Evolutionary conservation across 2,797 vertebrate species (phyloP).

Genomic region (Selene dorsalis): DNA sequence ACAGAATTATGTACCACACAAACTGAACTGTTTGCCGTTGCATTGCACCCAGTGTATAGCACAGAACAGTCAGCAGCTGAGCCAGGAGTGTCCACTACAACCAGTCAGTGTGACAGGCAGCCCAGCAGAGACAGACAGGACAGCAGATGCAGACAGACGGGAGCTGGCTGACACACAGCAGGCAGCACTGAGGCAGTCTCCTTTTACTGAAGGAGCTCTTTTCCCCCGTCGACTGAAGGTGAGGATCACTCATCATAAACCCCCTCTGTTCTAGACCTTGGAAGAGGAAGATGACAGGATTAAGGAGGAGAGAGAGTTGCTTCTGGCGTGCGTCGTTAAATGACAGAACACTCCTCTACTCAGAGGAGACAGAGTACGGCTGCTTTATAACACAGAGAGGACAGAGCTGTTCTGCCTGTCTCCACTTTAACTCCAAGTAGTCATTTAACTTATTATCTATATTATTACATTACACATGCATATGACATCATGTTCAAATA

Average conservation of each 20-base stretch:
- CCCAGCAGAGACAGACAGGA: slow-evolving; percentile 41
- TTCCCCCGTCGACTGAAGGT: slow-evolving; percentile 18
- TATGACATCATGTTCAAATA: too few relatives aligned
- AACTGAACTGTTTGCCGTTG: slow-evolving; percentile 1
- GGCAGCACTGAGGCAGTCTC: slow-evolving; percentile 3
- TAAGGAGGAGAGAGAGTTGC: slow-evolving; percentile 20
- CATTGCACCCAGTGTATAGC: not conserved
- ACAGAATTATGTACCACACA: not conserved
- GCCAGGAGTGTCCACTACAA: slow-evolving; percentile 26
- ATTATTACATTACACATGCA: not conserved
- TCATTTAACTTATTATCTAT: not conserved
- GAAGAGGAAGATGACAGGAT: slow-evolving; percentile 30
- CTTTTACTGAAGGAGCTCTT: slow-evolving; percentile 18
- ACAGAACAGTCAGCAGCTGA: slow-evolving; percentile 34
- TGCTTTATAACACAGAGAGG: not conserved
- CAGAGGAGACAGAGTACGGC: not conserved
- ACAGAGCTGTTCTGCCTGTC: not conserved
- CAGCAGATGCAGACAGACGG: slow-evolving; percentile 48
- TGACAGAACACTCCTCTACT: slow-evolving; percentile 24
- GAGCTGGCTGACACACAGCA: slow-evolving; percentile 25
- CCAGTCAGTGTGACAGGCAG: slow-evolving; percentile 39
- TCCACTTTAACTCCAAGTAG: not conserved
- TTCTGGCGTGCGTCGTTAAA: slow-evolving; percentile 19
- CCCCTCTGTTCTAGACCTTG: slow-evolving; percentile 1
- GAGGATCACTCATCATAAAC: slow-evolving; percentile 38